Evolutionary conservation across 2,797 vertebrate genomes (phyloP).

Genomic region (Champsocephalus esox): DNA sequence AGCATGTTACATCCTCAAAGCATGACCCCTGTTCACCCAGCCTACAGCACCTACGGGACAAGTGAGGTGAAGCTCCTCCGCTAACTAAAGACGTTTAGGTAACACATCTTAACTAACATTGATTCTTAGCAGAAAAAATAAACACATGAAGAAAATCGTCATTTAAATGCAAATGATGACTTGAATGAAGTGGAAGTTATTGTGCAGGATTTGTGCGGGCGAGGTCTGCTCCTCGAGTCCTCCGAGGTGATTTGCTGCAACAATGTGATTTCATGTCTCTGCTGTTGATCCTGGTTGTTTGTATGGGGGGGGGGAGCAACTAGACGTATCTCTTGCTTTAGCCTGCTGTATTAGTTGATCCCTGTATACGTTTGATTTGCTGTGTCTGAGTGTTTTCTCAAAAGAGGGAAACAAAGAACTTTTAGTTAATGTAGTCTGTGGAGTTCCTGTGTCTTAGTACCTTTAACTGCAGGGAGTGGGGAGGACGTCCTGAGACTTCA

Average conservation of each 20-base stretch:
- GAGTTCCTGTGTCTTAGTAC: conserved; percentile 65
- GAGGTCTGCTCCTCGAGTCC: conserved; percentile 40
- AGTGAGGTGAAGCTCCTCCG: conserved; percentile 55
- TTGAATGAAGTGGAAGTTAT: conserved; percentile 35
- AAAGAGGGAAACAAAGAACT: conserved; percentile 16
- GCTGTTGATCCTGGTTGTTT: conserved; percentile 38
- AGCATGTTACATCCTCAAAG: conserved; percentile 76
- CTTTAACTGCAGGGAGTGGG: conserved; percentile 63
- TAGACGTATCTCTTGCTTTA: conserved; percentile 54
- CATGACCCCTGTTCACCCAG: conserved; percentile 71
- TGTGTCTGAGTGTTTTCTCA: conserved; percentile 63
- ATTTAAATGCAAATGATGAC: conserved; percentile 28
- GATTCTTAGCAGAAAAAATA: conserved; percentile 49
- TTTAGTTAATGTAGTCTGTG: conserved; percentile 54
- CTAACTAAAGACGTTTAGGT: conserved; percentile 68
- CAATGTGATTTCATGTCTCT: conserved; percentile 45
- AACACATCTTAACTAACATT: conserved; percentile 58
- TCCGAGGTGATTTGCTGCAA: conserved; percentile 45
- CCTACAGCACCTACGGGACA: conserved; percentile 46
- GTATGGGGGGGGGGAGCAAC: background rate
- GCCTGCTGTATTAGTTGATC: conserved; percentile 60
- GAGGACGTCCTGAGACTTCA: conserved; percentile 52
- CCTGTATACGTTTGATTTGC: conserved; percentile 58
- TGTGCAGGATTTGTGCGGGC: conserved; percentile 38
- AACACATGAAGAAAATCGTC: conserved; percentile 38